A percentile compares a stretch with the other conserved stretches of the same genome.
These are phyloP conservation scores for Micronycteris hirsuta DNA, from an alignment of 2,113 vertebrate species.

Conservation along the genomic window DNA sequence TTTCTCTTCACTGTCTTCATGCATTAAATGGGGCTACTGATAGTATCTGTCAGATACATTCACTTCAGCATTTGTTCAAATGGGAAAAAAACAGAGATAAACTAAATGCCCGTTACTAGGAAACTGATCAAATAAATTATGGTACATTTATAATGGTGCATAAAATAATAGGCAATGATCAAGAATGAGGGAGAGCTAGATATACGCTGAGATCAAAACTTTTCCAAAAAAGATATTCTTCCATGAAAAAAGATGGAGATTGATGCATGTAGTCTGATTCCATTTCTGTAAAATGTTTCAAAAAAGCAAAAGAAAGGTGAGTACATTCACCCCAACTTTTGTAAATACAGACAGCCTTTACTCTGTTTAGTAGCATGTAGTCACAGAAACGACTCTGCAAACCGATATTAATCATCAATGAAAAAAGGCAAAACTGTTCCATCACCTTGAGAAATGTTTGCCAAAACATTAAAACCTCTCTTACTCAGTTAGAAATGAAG, in stretches of 20 bases:
- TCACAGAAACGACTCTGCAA: not conserved
- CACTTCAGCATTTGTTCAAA: not conserved
- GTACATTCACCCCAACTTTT: not conserved
- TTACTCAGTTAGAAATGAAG: slow-evolving; percentile 17
- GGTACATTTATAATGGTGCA: not conserved
- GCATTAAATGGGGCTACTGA: not conserved
- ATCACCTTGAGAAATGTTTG: not conserved
- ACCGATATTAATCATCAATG: not conserved
- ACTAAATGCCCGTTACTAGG: not conserved
- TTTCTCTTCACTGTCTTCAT: not conserved
- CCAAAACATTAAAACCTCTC: slow-evolving; percentile 7
- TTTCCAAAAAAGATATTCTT: not conserved
- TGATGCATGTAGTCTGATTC: not conserved
- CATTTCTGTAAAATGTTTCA: not conserved
- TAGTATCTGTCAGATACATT: not conserved
- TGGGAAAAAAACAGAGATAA: not conserved
- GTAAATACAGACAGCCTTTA: not conserved
- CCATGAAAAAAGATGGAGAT: not conserved
- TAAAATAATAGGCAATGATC: not conserved
- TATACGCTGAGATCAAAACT: not conserved
- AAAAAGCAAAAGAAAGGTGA: not conserved
- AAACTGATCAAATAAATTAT: not conserved
- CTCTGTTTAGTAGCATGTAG: not conserved
- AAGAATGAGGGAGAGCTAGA: not conserved
- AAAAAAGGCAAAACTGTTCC: not conserved